Base-by-base conservation (phyloP, 2,113 vertebrate genomes). In the Burhinus oedicnemus region DNA sequence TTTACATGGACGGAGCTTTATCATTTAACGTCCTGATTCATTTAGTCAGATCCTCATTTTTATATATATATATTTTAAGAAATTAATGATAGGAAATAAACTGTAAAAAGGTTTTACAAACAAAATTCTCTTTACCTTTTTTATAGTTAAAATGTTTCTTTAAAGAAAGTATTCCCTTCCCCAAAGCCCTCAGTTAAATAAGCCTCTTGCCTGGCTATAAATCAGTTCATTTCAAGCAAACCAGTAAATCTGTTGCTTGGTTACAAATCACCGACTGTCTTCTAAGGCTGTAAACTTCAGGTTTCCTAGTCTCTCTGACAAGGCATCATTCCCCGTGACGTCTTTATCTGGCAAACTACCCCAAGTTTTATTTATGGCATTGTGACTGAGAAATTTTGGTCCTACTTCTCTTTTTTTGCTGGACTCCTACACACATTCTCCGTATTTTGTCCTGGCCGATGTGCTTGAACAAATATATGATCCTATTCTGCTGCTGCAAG, bases 1-100 rank as follows among this genome's bases (percentile, higher is more conserved):
- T 99, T 99, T 98, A 98, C 98, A 98, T 90, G 98, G 98, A 99
- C 98, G 95, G 86, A 98, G 96, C 97, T 97, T 98, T 98, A 98
- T 97, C 98, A 98, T 97, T 96, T 97, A 98, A 96, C 71, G 89
- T 97, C 98, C 97, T 62, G 13, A 76, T 94, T 96, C 95, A 93
- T 97, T 97, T 98, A 98, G 97, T 96, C 95, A 97, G 93, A 97
- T 95, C 93, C 94, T 97, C 97, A 83, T 92, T 93, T 96, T 9
- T 80, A 90, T 68, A 76, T 87, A 96, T 94, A 95, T 94, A 91
- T 88, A 52, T 96, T 9, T 98, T 78, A 97, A 98, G 96, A 97
- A 95, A 58, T 96, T 97, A 98, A 97, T 95, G 87, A 96, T 96
- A 97, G 97, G 97, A 98, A 98, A 98, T 98, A 98, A 98, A 98